These are phyloP conservation scores for Eurytoma adleriae DNA, from an alignment of 2,888 invertebrate species.

Conservation along the genomic window DNA sequence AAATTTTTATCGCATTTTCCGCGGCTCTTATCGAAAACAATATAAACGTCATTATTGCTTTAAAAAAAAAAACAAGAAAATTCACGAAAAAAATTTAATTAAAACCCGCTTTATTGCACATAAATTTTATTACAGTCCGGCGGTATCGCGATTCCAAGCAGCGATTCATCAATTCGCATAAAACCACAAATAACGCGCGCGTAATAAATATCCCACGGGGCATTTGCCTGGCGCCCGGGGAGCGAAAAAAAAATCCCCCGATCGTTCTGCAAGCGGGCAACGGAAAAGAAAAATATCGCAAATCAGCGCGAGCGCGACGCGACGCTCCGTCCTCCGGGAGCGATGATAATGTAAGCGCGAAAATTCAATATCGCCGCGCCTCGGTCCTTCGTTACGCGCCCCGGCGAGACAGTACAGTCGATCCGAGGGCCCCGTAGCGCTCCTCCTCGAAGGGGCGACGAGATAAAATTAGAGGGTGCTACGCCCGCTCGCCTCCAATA, in stretches of 20 bases:
- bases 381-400: slow-evolving; percentile 18
- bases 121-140: too few species aligned
- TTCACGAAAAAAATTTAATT: too few species aligned
- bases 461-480: slow-evolving; percentile 41
- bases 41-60: too few species aligned
- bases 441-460: slow-evolving; percentile 16
- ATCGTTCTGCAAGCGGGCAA: neutral
- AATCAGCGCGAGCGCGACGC: slow-evolving; percentile 17
- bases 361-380: slow-evolving; percentile 35
- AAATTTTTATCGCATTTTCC: too few species aligned
- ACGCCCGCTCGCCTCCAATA: neutral
- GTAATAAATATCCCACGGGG: slow-evolving; percentile 4
- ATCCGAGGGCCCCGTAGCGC: slow-evolving; percentile 1
- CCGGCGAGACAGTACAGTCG: slow-evolving; percentile 15
- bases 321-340: neutral
- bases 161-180: neutral
- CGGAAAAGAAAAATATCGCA: slow-evolving; percentile 13
- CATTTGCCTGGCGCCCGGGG: neutral
- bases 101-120: too few species aligned
- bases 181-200: neutral
- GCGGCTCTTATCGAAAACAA: too few species aligned
- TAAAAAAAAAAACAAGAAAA: neutral
- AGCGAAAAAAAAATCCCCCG: neutral
- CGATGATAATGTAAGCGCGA: slow-evolving; percentile 34
- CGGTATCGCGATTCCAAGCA: too few species aligned